A percentile compares a stretch with the other conserved stretches of the same genome.
These are phyloP conservation scores for Perithous albicinctus DNA, from an alignment of 2,888 invertebrate species.

Conservation along the genomic window DNA sequence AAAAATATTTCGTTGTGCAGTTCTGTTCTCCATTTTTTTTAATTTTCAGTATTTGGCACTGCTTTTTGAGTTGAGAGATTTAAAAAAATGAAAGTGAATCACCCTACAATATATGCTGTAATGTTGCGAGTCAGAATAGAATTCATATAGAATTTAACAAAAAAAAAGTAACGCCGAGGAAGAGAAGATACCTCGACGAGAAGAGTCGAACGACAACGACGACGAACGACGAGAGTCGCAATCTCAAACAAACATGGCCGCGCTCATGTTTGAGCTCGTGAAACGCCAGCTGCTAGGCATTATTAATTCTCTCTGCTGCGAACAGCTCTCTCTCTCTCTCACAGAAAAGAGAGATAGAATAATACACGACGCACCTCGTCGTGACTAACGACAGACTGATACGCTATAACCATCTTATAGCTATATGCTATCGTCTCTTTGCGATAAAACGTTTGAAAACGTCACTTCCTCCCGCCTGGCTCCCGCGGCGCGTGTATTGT, in stretches of 20 bases:
- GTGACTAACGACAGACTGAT: slow-evolving; percentile 31
- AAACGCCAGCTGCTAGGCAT: slow-evolving; percentile 55
- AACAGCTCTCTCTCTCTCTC: slow-evolving; percentile 2
- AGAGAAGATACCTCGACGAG: not conserved
- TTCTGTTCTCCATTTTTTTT: too few relatives aligned
- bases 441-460: slow-evolving; percentile 26
- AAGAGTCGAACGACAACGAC: slow-evolving; percentile 33
- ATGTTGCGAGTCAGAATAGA: not conserved
- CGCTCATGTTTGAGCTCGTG: slow-evolving; percentile 47
- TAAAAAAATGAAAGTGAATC: not conserved
- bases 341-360: slow-evolving; percentile 4
- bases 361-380: slow-evolving; percentile 9
- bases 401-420: too few relatives aligned
- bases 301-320: slow-evolving; percentile 45
- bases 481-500: not conserved
- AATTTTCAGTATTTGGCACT: too few relatives aligned
- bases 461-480: slow-evolving; percentile 11
- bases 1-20: too few relatives aligned
- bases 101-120: not conserved
- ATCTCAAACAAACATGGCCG: slow-evolving; percentile 60
- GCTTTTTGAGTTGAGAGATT: too few relatives aligned
- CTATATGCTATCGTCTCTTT: not conserved
- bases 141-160: slow-evolving; percentile 18
- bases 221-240: slow-evolving; percentile 43
- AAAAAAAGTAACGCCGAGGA: not conserved